Percentiles rank a stretch among this genome's conserved stretches.
These are phyloP conservation scores for Leucopsar rothschildi DNA, from an alignment of 2,113 vertebrate species.

Conservation along the genomic window DNA sequence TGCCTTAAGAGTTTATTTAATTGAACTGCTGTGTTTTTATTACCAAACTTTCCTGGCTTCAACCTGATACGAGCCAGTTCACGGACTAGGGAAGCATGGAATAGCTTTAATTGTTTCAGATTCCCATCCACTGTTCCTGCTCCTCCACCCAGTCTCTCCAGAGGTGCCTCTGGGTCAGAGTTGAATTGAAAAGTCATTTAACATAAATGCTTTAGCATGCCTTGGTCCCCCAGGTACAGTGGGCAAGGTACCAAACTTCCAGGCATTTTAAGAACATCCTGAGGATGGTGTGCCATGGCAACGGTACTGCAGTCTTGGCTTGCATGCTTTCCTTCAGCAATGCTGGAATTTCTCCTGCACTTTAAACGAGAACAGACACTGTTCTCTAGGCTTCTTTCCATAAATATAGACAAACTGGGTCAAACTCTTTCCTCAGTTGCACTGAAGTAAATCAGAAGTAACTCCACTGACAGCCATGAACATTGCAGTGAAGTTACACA, in stretches of 20 bases:
- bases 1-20: constrained; percentile 44
- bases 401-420: not conserved
- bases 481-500: not conserved
- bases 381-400: not conserved
- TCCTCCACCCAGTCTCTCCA: not conserved
- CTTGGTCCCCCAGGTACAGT: not conserved
- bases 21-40: constrained; percentile 43
- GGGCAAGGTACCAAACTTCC: not conserved
- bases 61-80: not conserved
- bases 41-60: constrained; percentile 6
- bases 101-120: constrained; percentile 12
- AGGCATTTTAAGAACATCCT: constrained; percentile 3
- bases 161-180: not conserved
- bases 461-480: not conserved
- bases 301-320: fast-evolving
- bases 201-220: not conserved
- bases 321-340: constrained; percentile 53
- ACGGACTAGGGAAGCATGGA: not conserved
- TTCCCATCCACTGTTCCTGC: not conserved
- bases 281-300: not conserved
- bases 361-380: constrained; percentile 9
- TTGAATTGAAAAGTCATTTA: constrained; percentile 54
- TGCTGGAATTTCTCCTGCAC: not conserved
- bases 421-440: not conserved
- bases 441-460: not conserved